Base-by-base conservation (phyloP, 2,888 invertebrate species). In the Linnaemya tessellans region DNA sequence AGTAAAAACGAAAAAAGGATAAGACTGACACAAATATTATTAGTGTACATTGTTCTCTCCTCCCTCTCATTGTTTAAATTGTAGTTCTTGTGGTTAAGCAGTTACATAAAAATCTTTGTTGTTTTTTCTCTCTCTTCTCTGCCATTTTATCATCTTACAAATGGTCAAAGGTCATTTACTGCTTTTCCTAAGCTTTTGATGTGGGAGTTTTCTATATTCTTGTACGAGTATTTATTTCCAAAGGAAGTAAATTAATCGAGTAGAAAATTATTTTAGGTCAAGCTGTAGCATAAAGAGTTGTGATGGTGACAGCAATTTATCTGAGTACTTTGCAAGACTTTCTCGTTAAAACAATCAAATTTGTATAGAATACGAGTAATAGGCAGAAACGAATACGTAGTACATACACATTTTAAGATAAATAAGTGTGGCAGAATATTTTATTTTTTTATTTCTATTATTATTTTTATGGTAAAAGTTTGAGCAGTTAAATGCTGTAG, bases 251-350 rank as follows among this genome's bases (percentile, higher is more conserved):
- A 30, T 73, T 80, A 67, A 80, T 80, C 25, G 58, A 49, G 49
- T 49, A 73, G 65, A 80, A 80, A 74, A 60, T 60, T 67, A n/a
- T 60, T 73, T 65, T 80, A 54, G 60, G 70, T 79, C 51, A 70
- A 70, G 60, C 43, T 49, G 35, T 68, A 46, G 13, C 9, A 38
- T 30, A 51, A 35, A 58, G 60, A 30, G 20, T 67, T 62, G 13
- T 70, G 60, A 9, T 80, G 56, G 46, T 73, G 73, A 49, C 56
- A 64, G 60, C 60, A 62, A 60, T 70, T 30, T 70, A 15, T 62
- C 35, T 58, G 3, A 38, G 13, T 60, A 18, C 1, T n/a, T 56
- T 22, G 11, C 13, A 13, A 25, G 3, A 74, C 3, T 54, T 62
- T 51, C 22, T 64, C 10, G 41, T 13, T 38, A 30, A 18, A 41